Base-by-base conservation (phyloP, 2,888 invertebrate species). In the Conistra vaccinii region DNA sequence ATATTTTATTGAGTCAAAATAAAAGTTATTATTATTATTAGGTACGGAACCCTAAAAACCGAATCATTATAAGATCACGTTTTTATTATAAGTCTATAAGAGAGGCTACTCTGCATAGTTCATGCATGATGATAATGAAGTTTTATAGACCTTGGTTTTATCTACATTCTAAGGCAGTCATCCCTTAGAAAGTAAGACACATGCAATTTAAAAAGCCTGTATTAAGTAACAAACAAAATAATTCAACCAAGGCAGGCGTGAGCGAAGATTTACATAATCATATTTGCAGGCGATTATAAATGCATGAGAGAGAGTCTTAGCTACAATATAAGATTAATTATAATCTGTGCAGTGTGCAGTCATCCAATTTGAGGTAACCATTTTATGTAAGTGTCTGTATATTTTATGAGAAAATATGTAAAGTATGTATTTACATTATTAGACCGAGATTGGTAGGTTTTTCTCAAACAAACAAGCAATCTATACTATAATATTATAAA, bases 231-330 rank as follows among this genome's bases (percentile, higher is more conserved):
- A 71, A 70, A 77, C 69, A 81, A 85, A 71, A 82, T 78, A 60
- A 71, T 72, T 76, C 53, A 51, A 62, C 51, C 45, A 23, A 68
- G 72, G 68, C 70, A 77, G 79, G 45, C 35, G 45, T n/a, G 66
- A 80, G 23, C 68, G 29, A 32, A 66, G 65, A 81, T 84, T 83
- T 73, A 72, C 82, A 81, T 88, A 63, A 85, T 78, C 71, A 87
- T 74, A 85, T 84, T 85, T 78, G 63, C 70, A 77, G 3, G 71
- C 45, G 74, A 78, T 83, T 80, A 84, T 87, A 75, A 77, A 85
- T 84, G 81, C 87, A 86, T 81, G 74, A 85, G 20, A 45, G 45
- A 20, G 83, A 71, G 39, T 69, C 61, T 83, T 67, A 58, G 62
- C 57, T 84, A 26, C 42, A 29, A 10, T 68, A 68, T 45, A 51